phyloP scores from a whole-genome alignment of 2,888 invertebrate species.

The Agriopis aurantiaria region DNA sequence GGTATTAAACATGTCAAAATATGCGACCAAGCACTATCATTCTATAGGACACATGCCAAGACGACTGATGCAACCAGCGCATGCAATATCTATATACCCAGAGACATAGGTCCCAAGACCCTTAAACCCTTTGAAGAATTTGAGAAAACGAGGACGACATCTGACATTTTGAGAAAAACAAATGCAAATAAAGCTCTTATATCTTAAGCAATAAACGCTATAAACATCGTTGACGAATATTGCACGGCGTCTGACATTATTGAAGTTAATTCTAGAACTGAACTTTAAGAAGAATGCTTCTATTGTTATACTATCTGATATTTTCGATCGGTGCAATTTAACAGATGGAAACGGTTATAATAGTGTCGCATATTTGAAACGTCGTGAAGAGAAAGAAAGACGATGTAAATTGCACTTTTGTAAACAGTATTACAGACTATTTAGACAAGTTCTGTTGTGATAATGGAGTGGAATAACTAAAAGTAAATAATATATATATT shows the following conservation, averaged over 20 bases:
- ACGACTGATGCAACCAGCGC: neutral
- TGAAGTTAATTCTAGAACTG: constrained; percentile 71
- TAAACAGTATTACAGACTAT: neutral
- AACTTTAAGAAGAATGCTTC: constrained; percentile 65
- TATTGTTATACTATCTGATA: constrained; percentile 62
- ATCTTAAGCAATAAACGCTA: constrained; percentile 25
- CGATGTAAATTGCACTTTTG: neutral
- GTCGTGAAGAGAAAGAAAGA: neutral
- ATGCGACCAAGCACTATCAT: neutral
- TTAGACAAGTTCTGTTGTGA: neutral
- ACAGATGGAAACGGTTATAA: constrained; percentile 13
- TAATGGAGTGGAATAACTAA: neutral
- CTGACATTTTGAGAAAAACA: constrained; percentile 12
- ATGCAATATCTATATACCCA: neutral
- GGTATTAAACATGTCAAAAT: neutral
- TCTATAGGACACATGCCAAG: neutral
- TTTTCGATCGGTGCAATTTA: constrained; percentile 58
- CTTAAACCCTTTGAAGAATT: constrained; percentile 20
- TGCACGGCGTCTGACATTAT: constrained; percentile 59
- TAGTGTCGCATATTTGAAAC: constrained; percentile 4
- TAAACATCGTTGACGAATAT: constrained; percentile 20
- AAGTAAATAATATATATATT: neutral
- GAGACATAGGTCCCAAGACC: constrained; percentile 1
- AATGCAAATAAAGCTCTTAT: constrained; percentile 21
- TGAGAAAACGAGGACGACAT: constrained; percentile 16